Percentiles rank a stretch among this genome's conserved stretches.
Evolutionary conservation across 92 coral and sea anemone genomes (phyloP).

Genomic region (Muricea muricata): DNA sequence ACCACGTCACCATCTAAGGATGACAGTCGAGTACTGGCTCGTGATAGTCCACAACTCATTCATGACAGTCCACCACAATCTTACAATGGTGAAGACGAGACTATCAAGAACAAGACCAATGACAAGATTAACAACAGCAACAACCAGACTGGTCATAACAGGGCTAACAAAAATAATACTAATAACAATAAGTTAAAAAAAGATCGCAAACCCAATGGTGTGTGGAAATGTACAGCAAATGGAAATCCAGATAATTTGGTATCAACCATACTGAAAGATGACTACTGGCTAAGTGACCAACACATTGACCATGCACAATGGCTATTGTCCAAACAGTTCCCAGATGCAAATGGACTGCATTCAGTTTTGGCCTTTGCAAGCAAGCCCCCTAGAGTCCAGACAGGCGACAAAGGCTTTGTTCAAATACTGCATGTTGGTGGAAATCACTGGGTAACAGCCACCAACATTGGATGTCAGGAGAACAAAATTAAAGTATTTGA

Average conservation of each 20-base stretch:
- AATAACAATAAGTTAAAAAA: too few species aligned
- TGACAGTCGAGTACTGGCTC: too few species aligned
- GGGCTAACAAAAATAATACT: background rate
- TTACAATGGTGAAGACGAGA: background rate
- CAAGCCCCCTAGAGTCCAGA: background rate
- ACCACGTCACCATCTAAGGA: background rate
- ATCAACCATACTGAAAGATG: background rate
- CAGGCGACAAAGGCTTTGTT: background rate
- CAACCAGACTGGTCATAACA: constrained; percentile 4
- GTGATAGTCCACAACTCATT: background rate
- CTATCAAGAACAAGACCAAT: background rate
- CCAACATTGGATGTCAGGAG: background rate
- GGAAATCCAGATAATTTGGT: background rate
- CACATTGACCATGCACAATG: constrained; percentile 2
- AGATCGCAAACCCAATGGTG: too few species aligned
- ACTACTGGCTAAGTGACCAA: background rate
- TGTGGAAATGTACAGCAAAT: background rate
- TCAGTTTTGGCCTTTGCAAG: background rate
- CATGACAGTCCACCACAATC: background rate
- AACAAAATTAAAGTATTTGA: constrained; percentile 4
- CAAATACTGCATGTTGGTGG: constrained; percentile 3
- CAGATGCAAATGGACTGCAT: background rate
- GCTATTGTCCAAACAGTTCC: background rate
- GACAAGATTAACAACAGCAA: too few species aligned
- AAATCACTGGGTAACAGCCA: constrained; percentile 16